phyloP scores from a whole-genome alignment of 2,888 invertebrate species.

The Imbricaverruca yamaguchii region DNA sequence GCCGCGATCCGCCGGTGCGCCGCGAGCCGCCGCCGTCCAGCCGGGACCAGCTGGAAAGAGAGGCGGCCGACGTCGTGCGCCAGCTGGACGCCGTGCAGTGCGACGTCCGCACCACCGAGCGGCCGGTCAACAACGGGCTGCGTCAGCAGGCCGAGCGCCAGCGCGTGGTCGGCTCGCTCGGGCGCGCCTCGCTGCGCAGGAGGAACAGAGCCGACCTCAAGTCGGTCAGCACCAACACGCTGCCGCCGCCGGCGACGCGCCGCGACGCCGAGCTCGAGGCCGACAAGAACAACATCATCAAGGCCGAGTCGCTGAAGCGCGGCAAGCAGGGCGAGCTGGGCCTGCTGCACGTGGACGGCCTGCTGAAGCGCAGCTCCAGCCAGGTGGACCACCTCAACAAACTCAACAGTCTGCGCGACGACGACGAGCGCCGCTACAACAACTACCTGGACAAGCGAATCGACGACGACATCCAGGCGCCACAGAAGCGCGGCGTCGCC shows the following conservation, averaged over 20 bases:
- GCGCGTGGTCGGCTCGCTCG: background rate
- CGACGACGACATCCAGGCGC: background rate
- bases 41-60: background rate
- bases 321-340: background rate
- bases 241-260: background rate
- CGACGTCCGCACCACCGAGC: background rate
- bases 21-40: constrained; percentile 12
- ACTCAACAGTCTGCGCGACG: background rate
- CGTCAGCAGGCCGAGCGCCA: background rate
- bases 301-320: background rate
- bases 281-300: constrained; percentile 13
- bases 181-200: background rate
- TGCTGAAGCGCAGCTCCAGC: constrained; percentile 12
- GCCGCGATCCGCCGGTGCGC: background rate
- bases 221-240: constrained; percentile 10
- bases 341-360: background rate
- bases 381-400: constrained; percentile 17
- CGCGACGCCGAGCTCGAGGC: background rate
- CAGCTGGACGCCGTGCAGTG: background rate
- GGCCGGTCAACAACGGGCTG: background rate
- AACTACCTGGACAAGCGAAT: background rate
- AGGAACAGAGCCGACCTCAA: background rate
- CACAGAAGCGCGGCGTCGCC: too few relatives aligned
- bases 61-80: background rate
- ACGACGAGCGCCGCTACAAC: background rate